These are phyloP conservation scores for Cylindroiulus punctatus DNA, from an alignment of 2,888 invertebrate genomes.

Conservation along the genomic window DNA sequence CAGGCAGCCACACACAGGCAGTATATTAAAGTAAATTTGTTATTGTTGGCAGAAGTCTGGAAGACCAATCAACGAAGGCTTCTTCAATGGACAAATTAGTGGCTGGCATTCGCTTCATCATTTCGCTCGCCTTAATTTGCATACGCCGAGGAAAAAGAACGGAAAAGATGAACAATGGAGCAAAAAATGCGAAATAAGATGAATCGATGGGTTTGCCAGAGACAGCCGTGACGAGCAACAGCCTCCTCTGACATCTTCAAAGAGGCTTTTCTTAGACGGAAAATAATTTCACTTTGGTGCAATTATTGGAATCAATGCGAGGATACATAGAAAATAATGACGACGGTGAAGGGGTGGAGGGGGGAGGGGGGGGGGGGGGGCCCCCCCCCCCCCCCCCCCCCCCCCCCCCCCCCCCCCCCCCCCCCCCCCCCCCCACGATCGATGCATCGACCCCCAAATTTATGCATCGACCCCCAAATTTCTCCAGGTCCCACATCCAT, in stretches of 20 bases:
- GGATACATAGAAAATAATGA: too few relatives aligned
- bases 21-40: too few relatives aligned
- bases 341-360: too few relatives aligned
- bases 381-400: too few relatives aligned
- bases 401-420: too few relatives aligned
- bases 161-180: neutral
- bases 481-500: too few relatives aligned
- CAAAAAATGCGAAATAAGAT: neutral
- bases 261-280: neutral
- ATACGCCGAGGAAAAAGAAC: neutral
- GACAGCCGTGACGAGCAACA: neutral
- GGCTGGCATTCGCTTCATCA: neutral
- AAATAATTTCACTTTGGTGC: neutral
- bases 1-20: too few relatives aligned
- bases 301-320: neutral
- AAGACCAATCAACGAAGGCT: neutral
- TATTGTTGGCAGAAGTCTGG: neutral
- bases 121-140: neutral
- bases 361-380: too few relatives aligned
- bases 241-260: neutral
- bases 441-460: too few relatives aligned
- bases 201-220: neutral
- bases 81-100: neutral
- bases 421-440: too few relatives aligned
- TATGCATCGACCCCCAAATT: too few relatives aligned